Conservation (phyloP, 2,113 vertebrate species). For the Aegotheles bennettii region DNA sequence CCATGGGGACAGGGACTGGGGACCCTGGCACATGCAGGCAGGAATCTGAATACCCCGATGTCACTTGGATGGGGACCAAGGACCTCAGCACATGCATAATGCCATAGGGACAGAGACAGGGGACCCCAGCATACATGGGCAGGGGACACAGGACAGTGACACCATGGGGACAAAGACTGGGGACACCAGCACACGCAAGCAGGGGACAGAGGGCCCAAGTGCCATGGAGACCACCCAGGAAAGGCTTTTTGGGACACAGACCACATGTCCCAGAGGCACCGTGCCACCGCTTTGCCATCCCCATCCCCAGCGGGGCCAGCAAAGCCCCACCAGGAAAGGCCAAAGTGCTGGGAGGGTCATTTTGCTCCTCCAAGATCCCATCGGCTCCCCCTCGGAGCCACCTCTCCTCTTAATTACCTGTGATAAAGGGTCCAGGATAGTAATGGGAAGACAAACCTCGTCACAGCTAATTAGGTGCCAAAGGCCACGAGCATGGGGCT, state of each 20-base stretch:
- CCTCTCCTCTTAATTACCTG: conserved; percentile 9
- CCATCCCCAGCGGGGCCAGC: background rate
- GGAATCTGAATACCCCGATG: accelerated
- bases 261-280: accelerated
- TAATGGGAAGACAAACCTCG: background rate
- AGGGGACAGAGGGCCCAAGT: accelerated
- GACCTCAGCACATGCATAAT: background rate
- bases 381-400: background rate
- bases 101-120: background rate
- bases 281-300: accelerated
- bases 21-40: accelerated
- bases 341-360: background rate
- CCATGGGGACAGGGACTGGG: background rate
- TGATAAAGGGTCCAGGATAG: background rate
- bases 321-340: background rate
- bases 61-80: background rate
- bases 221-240: background rate
- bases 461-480: conserved; percentile 13
- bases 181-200: background rate
- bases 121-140: background rate
- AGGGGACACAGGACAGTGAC: accelerated
- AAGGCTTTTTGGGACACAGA: background rate
- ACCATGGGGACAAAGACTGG: accelerated
- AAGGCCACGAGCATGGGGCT: background rate
- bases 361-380: background rate